These are phyloP conservation scores for Bubo bubo DNA, from an alignment of 2,113 vertebrate species.

Conservation along the genomic window DNA sequence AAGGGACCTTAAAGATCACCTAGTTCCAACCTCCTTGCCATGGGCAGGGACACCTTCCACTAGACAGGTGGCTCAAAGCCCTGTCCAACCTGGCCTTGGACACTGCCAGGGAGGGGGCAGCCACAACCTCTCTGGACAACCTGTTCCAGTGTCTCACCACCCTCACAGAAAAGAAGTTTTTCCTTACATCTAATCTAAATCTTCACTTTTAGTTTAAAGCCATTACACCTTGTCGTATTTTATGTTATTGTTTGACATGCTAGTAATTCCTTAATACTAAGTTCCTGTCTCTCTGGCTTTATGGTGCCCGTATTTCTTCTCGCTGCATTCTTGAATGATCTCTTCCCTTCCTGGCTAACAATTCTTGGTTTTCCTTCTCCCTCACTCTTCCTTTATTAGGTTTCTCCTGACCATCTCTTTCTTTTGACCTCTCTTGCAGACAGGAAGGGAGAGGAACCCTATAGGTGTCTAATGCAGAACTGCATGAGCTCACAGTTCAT, in stretches of 20 bases:
- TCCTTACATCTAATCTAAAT: no score
- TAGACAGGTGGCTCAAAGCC: no score
- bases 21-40: no score
- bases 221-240: background rate
- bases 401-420: background rate
- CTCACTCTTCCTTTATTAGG: background rate
- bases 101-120: no score
- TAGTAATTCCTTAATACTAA: background rate
- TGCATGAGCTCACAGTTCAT: background rate
- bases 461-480: background rate
- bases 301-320: background rate
- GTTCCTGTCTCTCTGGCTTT: background rate
- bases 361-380: background rate
- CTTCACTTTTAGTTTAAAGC: no score
- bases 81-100: no score
- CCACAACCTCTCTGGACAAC: no score
- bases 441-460: background rate
- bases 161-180: no score
- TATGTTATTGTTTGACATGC: background rate
- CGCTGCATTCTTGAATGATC: background rate
- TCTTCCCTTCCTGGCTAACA: background rate
- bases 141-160: no score
- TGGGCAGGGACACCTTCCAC: no score
- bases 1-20: no score
- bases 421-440: background rate